Evolutionary conservation across 2,797 vertebrate species (phyloP), one percentile per base, ranked within the genome.

Genomic region (Chrysocyon brachyurus): DNA sequence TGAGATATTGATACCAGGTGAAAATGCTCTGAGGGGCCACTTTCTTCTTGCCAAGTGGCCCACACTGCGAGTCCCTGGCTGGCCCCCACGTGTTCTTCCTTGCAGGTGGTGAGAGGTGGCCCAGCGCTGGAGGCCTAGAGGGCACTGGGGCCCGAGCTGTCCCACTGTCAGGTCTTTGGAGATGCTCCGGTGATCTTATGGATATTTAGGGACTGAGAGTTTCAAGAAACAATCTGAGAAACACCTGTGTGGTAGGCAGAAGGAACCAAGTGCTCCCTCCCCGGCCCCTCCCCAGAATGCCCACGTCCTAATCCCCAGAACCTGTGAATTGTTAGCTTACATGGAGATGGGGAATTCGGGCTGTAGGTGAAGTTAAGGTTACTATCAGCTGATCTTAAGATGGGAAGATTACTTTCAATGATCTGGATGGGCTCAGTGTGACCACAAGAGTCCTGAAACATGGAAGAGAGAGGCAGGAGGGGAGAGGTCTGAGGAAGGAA

Each of bases 211-310:
- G n/a, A 54, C 56, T 33, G 49, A 66, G 40, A 64, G 21, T 11
- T 82, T 75, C 64, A 46, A 83, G 11, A 33, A 63, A 63, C 31
- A 54, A 73, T 36, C 79, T 31, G 40, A 83, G 66, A 73, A 73
- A 73, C 36, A 56, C 26, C 19, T 82, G n/a, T 63, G 40, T n/a
- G 46, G 77, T 82, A 8, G 21, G 49, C 3, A 8, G 77, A 56
- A 24, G 5, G 77, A 56, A 24, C 72, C 16, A 46, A 7, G 21
- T 14, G 0, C 14, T 7, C 70, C 72, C 24, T 3, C 1, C 24
- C 40, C 7, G 0, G 14, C 24, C 1, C 36, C 11, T 22, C 4
- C 28, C 19, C 4, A 36, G 40, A 4, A 28, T 2, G 3, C 28
- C 56, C 8, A 7, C 0, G 0, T 61, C 16, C 56, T 72, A 26